Conservation (phyloP, 2,888 invertebrate genomes). For the Anodontia alba region DNA sequence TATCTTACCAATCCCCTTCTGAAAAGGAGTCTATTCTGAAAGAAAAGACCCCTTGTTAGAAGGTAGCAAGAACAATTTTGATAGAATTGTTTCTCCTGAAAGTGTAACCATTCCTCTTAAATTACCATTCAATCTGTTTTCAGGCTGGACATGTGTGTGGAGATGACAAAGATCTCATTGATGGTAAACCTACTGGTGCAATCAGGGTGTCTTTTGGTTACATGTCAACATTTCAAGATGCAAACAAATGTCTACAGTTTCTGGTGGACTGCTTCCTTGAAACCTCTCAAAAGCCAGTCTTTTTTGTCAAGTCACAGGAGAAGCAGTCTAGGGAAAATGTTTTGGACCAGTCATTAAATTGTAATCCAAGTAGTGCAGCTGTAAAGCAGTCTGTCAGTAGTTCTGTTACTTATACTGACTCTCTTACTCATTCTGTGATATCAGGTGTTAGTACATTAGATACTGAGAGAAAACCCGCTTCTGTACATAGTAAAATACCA, state of each 20-base stretch:
- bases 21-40: too few species aligned
- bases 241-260: slow-evolving; percentile 90
- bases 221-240: slow-evolving; percentile 91
- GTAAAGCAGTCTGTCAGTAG: neutral
- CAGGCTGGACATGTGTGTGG: slow-evolving; percentile 94
- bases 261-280: slow-evolving; percentile 90
- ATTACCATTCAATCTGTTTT: too few species aligned
- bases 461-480: too few species aligned
- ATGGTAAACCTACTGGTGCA: slow-evolving; percentile 96
- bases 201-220: slow-evolving; percentile 97
- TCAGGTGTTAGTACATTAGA: too few species aligned
- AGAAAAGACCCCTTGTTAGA: too few species aligned
- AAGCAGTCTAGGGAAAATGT: slow-evolving; percentile 25
- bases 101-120: too few species aligned
- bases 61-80: too few species aligned
- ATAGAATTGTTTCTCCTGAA: too few species aligned
- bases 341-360: neutral
- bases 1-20: too few species aligned
- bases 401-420: neutral
- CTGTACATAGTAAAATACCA: neutral
- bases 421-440: neutral
- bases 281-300: slow-evolving; percentile 48
- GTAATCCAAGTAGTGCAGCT: neutral
- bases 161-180: slow-evolving; percentile 93
- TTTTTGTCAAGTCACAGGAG: slow-evolving; percentile 13